Base-by-base conservation (phyloP, 2,113 vertebrate species). In the Ailuropoda melanoleuca region DNA sequence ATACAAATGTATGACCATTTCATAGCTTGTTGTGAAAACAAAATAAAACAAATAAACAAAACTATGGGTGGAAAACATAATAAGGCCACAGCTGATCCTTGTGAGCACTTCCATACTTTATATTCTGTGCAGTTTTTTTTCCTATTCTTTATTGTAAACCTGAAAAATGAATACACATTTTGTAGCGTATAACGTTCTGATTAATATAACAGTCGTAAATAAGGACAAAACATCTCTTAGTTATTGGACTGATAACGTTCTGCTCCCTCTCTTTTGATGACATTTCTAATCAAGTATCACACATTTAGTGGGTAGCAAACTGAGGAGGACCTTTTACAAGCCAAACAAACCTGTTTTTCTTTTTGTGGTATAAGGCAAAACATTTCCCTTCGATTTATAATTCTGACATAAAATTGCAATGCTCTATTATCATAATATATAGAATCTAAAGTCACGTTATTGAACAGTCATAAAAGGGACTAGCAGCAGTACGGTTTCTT, bases 341-440 rank as follows among this genome's bases (percentile, higher is more conserved):
- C 46, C n/a, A 53, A 1, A 90, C 1, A 81, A 56, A 97, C 34
- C 34, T 50, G 0, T 74, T 93, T 56, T 87, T 97, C 68, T 66
- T 34, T 97, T 95, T 2, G 10, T 93, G 1, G 58, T 95, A 83
- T 15, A 34, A 34, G 75, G 43, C 24, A 23, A 62, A 82, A 86
- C 3, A 91, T 66, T 83, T 90, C 6, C 31, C 11, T 97, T 94
- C 96, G 66, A 96, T 96, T 93, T 97, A 75, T 96, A 84, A 93
- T 26, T 13, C 29, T 60, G 55, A 21, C 29, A 64, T 88, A 88
- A 50, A 98, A 92, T 93, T 88, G 60, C 24, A 92, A 1, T 66
- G 55, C 37, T 26, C 5, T 5, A 4, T 80, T 89, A 81, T 72
- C 77, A 82, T 84, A 80, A 70, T 43, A 95, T 48, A n/a, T 78